A percentile compares a stretch with the other conserved stretches of the same genome.
These are phyloP conservation scores for Eulemur rubriventer DNA, from an alignment of 2,797 vertebrate species.

Conservation along the genomic window DNA sequence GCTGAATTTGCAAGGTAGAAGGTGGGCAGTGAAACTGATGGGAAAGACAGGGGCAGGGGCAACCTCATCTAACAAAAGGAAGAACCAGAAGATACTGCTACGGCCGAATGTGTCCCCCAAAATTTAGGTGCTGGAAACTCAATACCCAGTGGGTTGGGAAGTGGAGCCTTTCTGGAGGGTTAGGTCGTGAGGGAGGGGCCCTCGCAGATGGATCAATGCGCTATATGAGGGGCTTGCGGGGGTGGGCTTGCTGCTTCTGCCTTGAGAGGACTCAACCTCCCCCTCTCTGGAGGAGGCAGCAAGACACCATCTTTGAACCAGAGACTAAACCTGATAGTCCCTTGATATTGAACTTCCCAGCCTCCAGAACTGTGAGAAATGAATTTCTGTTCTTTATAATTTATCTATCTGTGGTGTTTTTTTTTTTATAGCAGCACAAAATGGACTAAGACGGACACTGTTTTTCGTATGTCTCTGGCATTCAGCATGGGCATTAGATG, in stretches of 20 bases:
- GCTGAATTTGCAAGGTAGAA: background rate
- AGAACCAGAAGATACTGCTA: background rate
- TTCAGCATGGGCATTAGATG: background rate
- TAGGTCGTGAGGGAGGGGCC: background rate
- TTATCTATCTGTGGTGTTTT: background rate
- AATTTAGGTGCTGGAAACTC: background rate
- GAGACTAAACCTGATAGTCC: background rate
- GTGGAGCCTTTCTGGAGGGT: background rate
- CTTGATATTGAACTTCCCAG: background rate
- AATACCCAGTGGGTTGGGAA: background rate
- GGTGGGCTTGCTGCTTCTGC: background rate
- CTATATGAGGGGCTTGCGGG: background rate
- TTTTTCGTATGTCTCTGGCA: background rate
- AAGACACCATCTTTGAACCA: background rate
- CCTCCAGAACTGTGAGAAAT: background rate
- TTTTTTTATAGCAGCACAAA: background rate
- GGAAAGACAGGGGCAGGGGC: background rate
- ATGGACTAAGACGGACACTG: too few species aligned
- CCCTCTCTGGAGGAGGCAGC: background rate
- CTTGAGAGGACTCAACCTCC: background rate
- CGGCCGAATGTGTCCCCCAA: background rate
- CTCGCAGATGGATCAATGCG: background rate
- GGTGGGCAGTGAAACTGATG: background rate
- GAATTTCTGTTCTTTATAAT: background rate
- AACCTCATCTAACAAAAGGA: background rate